phyloP scores from a whole-genome alignment of 2,888 invertebrate species.

The Oligia latruncula region DNA sequence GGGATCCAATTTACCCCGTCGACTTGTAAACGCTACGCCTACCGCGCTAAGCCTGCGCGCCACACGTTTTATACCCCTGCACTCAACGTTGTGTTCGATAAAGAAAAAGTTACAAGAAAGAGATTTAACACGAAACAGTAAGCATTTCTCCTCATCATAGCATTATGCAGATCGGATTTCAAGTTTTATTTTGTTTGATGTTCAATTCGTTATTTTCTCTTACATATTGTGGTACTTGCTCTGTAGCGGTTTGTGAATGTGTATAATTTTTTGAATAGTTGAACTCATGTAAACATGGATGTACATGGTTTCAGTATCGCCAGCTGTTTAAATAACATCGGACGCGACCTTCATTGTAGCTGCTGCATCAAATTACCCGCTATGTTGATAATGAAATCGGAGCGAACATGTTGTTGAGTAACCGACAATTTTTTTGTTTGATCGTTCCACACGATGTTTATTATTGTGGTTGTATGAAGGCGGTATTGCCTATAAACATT shows the following conservation, averaged over 20 bases:
- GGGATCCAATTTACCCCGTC: constrained; percentile 86
- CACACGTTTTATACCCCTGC: constrained; percentile 79
- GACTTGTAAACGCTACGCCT: constrained; percentile 80
- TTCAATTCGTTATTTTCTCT: constrained; percentile 45
- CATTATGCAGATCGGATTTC: constrained; percentile 62
- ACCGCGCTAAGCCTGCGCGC: constrained; percentile 76
- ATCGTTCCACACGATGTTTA: constrained; percentile 69
- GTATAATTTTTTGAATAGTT: constrained; percentile 58
- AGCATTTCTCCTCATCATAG: constrained; percentile 63
- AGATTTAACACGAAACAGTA: constrained; percentile 69
- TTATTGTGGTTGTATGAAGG: constrained; percentile 66
- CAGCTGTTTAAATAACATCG: constrained; percentile 81
- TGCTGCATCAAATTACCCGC: constrained; percentile 77
- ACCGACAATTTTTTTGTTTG: constrained; percentile 73
- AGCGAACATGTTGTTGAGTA: constrained; percentile 73
- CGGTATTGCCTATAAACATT: constrained; percentile 67
- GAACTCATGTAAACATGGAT: constrained; percentile 56
- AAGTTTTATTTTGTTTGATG: constrained; percentile 61
- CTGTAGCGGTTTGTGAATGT: constrained; percentile 33
- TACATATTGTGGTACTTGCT: constrained; percentile 41
- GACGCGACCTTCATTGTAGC: constrained; percentile 80
- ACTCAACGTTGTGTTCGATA: constrained; percentile 76
- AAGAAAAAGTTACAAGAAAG: constrained; percentile 73
- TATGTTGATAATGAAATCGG: constrained; percentile 78
- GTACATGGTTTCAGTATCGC: constrained; percentile 70